Evolutionary conservation across 2,113 vertebrate genomes (phyloP).

Genomic region (Oncorhynchus kisutch): DNA sequence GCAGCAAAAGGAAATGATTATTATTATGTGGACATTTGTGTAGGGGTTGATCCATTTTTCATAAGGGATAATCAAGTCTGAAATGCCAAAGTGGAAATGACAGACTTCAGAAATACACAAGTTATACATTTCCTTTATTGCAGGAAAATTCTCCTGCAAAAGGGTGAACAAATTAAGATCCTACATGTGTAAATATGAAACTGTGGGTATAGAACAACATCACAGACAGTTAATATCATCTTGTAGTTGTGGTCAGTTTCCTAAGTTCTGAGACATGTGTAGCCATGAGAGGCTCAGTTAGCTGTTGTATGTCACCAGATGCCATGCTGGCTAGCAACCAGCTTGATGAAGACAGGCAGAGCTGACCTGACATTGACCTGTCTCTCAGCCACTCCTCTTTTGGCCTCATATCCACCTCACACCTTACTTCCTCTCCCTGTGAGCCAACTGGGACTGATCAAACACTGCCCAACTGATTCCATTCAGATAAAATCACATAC

Average conservation of each 20-base stretch:
- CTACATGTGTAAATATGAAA: neutral
- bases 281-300: neutral
- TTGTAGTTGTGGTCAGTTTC: neutral
- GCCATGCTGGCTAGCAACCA: conserved; percentile 30
- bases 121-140: no score
- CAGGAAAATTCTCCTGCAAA: no score
- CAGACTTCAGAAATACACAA: no score
- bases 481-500: neutral
- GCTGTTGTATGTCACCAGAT: neutral
- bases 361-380: conserved; percentile 57
- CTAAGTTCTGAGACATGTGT: neutral
- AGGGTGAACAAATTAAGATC: no score
- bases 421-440: neutral
- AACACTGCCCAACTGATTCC: neutral
- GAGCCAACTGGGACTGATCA: neutral
- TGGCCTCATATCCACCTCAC: conserved; percentile 19
- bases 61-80: no score
- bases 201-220: neutral
- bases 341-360: conserved; percentile 43
- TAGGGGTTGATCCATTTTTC: no score
- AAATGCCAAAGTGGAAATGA: no score
- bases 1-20: no score
- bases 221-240: neutral
- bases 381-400: conserved; percentile 31
- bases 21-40: no score